Conservation (phyloP, 2,888 invertebrate species). For the Drosophila mettleri region DNA sequence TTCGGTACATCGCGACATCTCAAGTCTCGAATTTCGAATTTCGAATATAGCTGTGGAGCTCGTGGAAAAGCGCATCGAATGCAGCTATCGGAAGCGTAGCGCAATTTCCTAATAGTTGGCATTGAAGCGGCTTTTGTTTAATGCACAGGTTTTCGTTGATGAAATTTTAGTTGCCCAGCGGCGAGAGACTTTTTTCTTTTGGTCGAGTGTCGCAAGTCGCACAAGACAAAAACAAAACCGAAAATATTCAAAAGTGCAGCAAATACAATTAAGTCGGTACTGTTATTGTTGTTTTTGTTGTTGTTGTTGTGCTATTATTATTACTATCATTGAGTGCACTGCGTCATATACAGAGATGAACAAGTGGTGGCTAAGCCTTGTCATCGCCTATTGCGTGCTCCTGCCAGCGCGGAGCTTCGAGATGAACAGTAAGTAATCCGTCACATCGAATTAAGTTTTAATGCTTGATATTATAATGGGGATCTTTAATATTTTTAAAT, state of each 20-base stretch:
- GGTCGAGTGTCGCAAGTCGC: conserved; percentile 60
- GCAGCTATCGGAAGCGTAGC: conserved; percentile 42
- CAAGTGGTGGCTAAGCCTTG: conserved; percentile 45
- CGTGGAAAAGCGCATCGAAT: conserved; percentile 58
- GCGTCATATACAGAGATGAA: conserved; percentile 29
- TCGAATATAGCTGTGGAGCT: conserved; percentile 8
- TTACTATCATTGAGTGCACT: conserved; percentile 21
- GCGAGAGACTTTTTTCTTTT: conserved; percentile 36
- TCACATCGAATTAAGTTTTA: conserved; percentile 5
- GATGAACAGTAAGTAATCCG: conserved; percentile 80
- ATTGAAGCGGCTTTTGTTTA: conserved; percentile 63
- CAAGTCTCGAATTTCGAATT: conserved; percentile 15
- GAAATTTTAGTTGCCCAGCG: conserved; percentile 51
- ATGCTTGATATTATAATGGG: not conserved
- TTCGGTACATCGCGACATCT: conserved; percentile 43
- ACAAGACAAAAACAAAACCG: conserved; percentile 16
- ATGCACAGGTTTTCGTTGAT: conserved; percentile 50
- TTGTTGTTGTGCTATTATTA: not conserved
- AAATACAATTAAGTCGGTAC: conserved; percentile 31
- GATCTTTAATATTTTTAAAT: not conserved
- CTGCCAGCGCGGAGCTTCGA: conserved; percentile 57
- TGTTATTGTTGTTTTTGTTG: conserved; percentile 1
- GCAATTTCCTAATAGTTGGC: conserved; percentile 68
- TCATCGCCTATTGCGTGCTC: conserved; percentile 36
- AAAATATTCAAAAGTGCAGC: conserved; percentile 39